Evolutionary conservation across 2,113 vertebrate genomes (phyloP).

Genomic region (Oryzias curvinotus): DNA sequence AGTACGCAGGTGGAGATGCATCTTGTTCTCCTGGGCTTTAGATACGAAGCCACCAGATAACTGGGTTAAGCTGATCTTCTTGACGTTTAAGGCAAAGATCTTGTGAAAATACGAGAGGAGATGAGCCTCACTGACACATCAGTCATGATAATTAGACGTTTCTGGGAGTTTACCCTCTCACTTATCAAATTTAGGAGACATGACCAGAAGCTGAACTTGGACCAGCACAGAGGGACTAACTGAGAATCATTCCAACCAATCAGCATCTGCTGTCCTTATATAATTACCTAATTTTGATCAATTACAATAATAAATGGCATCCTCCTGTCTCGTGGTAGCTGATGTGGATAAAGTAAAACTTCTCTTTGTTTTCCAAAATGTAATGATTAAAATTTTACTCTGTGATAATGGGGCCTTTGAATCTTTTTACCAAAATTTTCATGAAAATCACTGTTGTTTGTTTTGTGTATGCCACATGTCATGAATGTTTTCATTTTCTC

Average conservation of each 20-base stretch:
- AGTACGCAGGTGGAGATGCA: too few species aligned
- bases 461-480: constrained; percentile 2
- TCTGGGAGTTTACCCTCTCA: too few species aligned
- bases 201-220: too few species aligned
- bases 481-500: constrained; percentile 17
- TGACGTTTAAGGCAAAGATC: too few species aligned
- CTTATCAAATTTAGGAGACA: too few species aligned
- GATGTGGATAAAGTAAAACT: neutral
- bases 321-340: neutral
- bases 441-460: constrained; percentile 8
- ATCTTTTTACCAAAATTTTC: constrained; percentile 27
- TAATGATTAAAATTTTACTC: constrained; percentile 12
- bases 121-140: too few species aligned
- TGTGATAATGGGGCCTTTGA: constrained; percentile 43
- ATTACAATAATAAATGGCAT: neutral
- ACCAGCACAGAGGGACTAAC: neutral
- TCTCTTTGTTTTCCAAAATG: constrained; percentile 3
- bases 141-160: too few species aligned
- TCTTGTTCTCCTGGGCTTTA: too few species aligned
- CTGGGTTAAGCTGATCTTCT: too few species aligned
- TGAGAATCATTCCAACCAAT: neutral
- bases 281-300: constrained; percentile 1
- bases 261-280: neutral
- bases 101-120: too few species aligned
- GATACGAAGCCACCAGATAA: too few species aligned